Base-by-base conservation (phyloP, 2,888 invertebrate species). In the Glaucopsyche alexis region DNA sequence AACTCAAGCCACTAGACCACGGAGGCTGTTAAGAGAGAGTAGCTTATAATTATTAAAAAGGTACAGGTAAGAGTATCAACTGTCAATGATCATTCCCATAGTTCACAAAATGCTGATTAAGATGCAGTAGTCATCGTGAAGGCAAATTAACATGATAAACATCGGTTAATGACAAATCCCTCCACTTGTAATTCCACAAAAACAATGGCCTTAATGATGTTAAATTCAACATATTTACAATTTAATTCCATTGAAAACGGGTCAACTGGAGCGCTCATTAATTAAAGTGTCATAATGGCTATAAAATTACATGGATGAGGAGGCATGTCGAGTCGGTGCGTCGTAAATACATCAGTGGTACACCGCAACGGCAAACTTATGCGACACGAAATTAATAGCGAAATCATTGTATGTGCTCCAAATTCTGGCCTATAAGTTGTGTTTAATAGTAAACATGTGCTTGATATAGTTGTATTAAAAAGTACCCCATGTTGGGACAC, bases 271-370 rank as follows among this genome's bases (percentile, higher is more conserved):
- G 83, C 80, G 80, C 80, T 83, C 83, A 85, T 87, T 86, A 85
- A 86, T 86, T 86, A 84, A 82, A 76, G 83, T 81, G 82, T 86
- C 83, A 87, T 86, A 86, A 86, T 85, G 80, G 82, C 81, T 84
- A 87, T 87, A 85, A 86, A 87, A 88, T 88, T 87, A 84, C 83
- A 83, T 82, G 86, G 84, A 81, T 82, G 85, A 83, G 81, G 75
- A 76, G 81, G 81, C 82, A 82, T 82, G 85, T 85, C 83, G 80
- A 76, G 79, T 79, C 80, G 78, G 77, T 80, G 78, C 76, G 79
- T 86, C 88, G 86, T 88, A 89, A 88, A 89, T 88, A 87, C 83
- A 84, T 88, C 87, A 89, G 84, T 73, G 84, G 87, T 81, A 78
- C 77, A 81, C 86, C 85, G 77, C 86, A 79, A 74, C 79, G 76